Evolutionary conservation across 2,797 vertebrate species (phyloP), one percentile per base, ranked within the genome.

Genomic region (Hemibagrus guttatus): DNA sequence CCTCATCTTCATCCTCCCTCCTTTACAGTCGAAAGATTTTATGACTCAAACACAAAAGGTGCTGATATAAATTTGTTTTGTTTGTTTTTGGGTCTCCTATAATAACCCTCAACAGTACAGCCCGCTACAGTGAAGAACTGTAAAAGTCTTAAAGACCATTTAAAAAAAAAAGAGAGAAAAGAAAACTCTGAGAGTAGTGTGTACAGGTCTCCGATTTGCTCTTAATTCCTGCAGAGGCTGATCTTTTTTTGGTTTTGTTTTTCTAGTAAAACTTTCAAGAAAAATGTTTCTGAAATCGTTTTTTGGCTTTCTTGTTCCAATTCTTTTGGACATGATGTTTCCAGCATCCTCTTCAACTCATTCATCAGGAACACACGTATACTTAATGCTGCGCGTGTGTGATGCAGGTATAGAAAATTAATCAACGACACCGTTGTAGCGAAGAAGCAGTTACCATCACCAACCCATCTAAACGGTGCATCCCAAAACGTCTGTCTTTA

Each of bases 151-250:
- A 90, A 93, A 90, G 90, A 90, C 92, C 93, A 93, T 94, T 93
- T 93, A 93, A 93, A 93, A 93, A 93, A 92, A 93, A 94, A 94
- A 94, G 92, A 92, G 92, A 92, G 92, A 11, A 39, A 49, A 39
- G 58, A 75, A 64, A 76, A 64, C 72, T 74, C 90, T 91, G 93
- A 93, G 93, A 93, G 94, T 94, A 93, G 93, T 95, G 94, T 93
- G 88, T 86, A 92, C 23, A 82, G 94, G 92, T 94, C 19, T 39
- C 52, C 17, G 31, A 39, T 94, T 93, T 89, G 91, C 91, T 90
- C 93, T 94, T 95, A 93, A 92, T 93, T 95, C 93, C 93, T 84
- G 91, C 93, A 94, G 91, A 95, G 93, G 93, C 91, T 94, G 93
- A 90, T 94, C 93, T 93, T 86, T 86, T 49, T 12, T 52, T 66